Evolutionary conservation across 2,888 invertebrate genomes (phyloP), one percentile per base, ranked within the genome.

Genomic region (Embidobia sp.): DNA sequence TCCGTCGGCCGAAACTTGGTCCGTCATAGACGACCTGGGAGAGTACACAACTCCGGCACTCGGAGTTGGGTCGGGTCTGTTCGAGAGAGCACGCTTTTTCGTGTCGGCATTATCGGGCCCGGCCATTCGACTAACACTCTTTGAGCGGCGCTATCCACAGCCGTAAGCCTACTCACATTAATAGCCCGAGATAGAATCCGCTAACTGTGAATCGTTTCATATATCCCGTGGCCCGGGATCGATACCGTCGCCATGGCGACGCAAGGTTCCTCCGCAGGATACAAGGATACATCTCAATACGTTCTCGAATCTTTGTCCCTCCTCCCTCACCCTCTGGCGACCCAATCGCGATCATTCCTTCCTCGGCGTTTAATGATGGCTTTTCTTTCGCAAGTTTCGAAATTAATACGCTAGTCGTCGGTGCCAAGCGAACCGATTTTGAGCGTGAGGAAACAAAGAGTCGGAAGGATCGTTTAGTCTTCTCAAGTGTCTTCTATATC

Each of bases 161-260:
- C 78, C 79, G 74, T 79, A 77, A 82, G 77, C 79, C 77, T 76
- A 72, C 75, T 79, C 79, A 64, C 79, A 79, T 80, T 82, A 80
- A 82, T 79, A 76, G 77, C 78, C 59, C 57, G 72, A 75, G 77
- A 84, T 84, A 85, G 83, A 86, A 85, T 85, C 83, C 83, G 83
- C 84, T 82, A 84, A 84, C 85, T 83, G 84, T 79, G 82, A 84
- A 85, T 84, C 85, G 85, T 84, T 85, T 85, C 83, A 82, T 85
- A 84, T 81, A 85, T 85, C 84, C 83, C 83, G 82, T 80, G 80
- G 82, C 82, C 63, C 81, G 76, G 84, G 86, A 87, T 88, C 88
- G 88, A 88, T 88, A 87, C 85, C 80, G 87, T 87, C 81, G 84
- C 82, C 83, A 88, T 88, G 86, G 82, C 83, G 80, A 88, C 88